These are phyloP conservation scores for Petrocephalus microphthalmus DNA, from an alignment of 2,113 vertebrate species.

Conservation along the genomic window DNA sequence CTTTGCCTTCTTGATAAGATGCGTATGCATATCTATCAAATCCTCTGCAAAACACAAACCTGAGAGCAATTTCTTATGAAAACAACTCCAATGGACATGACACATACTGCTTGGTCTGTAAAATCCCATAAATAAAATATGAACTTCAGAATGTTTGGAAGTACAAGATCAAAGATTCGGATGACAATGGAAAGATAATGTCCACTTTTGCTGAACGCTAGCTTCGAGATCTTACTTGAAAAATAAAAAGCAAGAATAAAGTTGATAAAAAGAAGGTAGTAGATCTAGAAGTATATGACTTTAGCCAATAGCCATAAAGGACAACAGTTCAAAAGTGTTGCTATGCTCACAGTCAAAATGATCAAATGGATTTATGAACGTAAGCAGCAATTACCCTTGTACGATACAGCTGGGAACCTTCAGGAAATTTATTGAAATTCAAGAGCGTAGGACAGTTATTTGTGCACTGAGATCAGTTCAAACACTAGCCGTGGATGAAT, in stretches of 20 bases:
- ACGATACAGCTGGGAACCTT: neutral
- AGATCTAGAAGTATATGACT: neutral
- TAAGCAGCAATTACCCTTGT: neutral
- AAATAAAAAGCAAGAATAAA: neutral
- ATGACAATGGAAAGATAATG: neutral
- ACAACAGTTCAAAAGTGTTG: neutral
- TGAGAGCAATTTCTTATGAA: neutral
- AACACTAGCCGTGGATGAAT: neutral
- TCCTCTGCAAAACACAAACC: neutral
- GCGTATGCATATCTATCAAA: neutral
- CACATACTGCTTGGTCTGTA: neutral
- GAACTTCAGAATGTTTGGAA: neutral
- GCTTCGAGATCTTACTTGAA: neutral
- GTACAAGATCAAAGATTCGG: neutral
- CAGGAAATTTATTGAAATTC: conserved; percentile 1
- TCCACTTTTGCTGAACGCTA: neutral
- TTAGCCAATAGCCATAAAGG: neutral
- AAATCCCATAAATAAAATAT: conserved; percentile 1
- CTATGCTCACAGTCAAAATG: neutral
- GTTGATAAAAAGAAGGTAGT: neutral
- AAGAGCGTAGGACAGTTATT: neutral
- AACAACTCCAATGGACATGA: neutral
- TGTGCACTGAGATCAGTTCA: conserved; percentile 1
- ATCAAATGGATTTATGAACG: neutral
- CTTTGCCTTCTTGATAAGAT: neutral